Percentiles rank a stretch among this genome's conserved stretches.
These are phyloP conservation scores for Actinemys pallida DNA, from an alignment of 2,113 vertebrate genomes.

Conservation along the genomic window DNA sequence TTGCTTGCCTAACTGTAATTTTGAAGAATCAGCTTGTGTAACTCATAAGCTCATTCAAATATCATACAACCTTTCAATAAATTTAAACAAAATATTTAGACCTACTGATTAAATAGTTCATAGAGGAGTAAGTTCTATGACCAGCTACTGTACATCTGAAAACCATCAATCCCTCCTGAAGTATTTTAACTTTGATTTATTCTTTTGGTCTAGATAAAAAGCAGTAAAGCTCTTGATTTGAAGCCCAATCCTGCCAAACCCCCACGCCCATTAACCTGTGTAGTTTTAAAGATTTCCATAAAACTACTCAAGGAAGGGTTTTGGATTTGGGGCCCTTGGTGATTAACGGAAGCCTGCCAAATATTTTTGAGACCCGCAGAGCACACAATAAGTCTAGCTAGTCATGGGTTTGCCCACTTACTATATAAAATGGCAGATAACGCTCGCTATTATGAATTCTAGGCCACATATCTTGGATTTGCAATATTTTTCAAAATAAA, in stretches of 20 bases:
- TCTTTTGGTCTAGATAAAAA: conserved; percentile 19
- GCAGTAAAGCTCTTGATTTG: background rate
- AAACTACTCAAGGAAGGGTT: background rate
- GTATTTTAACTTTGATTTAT: background rate
- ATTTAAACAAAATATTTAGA: conserved; percentile 68
- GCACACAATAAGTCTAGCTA: background rate
- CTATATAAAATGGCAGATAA: background rate
- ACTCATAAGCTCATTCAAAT: background rate
- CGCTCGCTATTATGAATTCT: fast-evolving
- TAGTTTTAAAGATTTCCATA: fast-evolving
- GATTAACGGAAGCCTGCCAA: background rate
- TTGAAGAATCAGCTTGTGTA: conserved; percentile 47
- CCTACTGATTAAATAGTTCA: conserved; percentile 46
- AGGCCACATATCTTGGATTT: background rate
- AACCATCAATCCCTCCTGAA: conserved; percentile 23
- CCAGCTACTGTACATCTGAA: conserved; percentile 18
- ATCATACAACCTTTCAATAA: background rate
- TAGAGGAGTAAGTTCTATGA: conserved; percentile 38
- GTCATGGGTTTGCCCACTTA: background rate
- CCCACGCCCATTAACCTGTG: fast-evolving
- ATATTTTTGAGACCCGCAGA: background rate
- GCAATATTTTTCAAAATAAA: background rate
- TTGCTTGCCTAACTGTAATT: background rate
- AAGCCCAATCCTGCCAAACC: background rate
- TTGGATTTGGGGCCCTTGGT: fast-evolving